Base-by-base conservation (phyloP, 2,113 vertebrate species). In the Corvus cornix region DNA sequence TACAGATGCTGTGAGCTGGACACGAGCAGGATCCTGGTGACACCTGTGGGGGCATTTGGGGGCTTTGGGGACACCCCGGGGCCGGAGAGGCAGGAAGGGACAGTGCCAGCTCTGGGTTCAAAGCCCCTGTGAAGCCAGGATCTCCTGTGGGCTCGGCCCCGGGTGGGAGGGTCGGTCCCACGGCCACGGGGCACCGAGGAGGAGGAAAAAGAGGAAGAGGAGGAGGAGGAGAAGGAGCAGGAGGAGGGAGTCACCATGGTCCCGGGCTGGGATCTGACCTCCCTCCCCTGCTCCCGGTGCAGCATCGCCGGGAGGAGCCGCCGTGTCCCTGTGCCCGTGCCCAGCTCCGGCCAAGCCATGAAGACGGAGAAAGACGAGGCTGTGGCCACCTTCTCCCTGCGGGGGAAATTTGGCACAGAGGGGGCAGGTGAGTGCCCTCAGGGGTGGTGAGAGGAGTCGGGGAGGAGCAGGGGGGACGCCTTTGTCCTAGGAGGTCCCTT, bases 321-420 rank as follows among this genome's bases (percentile, higher is more conserved):
- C 58, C 12, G 2, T 6, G 10, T 30, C 10, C 69, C 53, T 46
- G 17, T 0, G 35, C 59, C 70, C 4, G 26, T 46, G 82, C 75
- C 62, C 72, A 30, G 43, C 82, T 52, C 87, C 16, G 2, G 76
- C 82, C 77, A 5, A 37, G 81, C 46, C 51, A 91, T 96, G 94
- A 96, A 97, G 87, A 91, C 75, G 0, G 97, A 97, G 83, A 97
- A 96, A 81, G 92, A 97, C 0, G 82, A 95, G 62, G 70, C 82
- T 2, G 76, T 80, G 49, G 82, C 95, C 53, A 12, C 82, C 85
- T 95, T 96, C 70, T 90, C 95, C 48, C 35, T 94, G 90, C 90
- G 91, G 35, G 94, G 97, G 60, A 97, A 94, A 62, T 95, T 84
- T 31, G 2, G 37, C 3, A 3, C 75, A 20, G 90, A 95, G 55